phyloP scores from a whole-genome alignment of 2,888 invertebrate genomes.

The Drosophila ochracea region DNA sequence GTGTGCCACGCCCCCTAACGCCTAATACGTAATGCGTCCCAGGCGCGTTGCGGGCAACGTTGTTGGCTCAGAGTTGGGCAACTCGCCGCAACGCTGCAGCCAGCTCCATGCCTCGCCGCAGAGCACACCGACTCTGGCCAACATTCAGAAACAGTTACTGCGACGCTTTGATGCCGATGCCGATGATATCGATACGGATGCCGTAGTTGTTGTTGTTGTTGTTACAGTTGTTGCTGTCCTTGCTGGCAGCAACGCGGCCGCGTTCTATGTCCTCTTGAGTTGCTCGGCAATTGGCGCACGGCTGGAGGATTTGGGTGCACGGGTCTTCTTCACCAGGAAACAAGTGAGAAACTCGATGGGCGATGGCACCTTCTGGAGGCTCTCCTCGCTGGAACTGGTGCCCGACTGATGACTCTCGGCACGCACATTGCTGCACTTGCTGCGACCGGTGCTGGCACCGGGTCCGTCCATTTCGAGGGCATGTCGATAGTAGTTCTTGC shows the following conservation, averaged over 20 bases:
- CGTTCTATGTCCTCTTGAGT: slow-evolving; percentile 81
- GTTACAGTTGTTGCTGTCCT: slow-evolving; percentile 32
- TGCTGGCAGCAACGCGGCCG: slow-evolving; percentile 70
- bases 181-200: slow-evolving; percentile 36
- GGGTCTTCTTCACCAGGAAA: slow-evolving; percentile 83
- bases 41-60: slow-evolving; percentile 68
- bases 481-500: slow-evolving; percentile 83
- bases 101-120: slow-evolving; percentile 71
- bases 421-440: slow-evolving; percentile 63
- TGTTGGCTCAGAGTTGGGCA: slow-evolving; percentile 70
- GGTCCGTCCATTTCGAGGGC: slow-evolving; percentile 67
- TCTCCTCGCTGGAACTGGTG: slow-evolving; percentile 83
- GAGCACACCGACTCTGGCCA: slow-evolving; percentile 75
- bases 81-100: slow-evolving; percentile 73
- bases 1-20: slow-evolving; percentile 48
- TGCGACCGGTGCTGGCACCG: slow-evolving; percentile 44
- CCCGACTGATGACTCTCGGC: slow-evolving; percentile 58
- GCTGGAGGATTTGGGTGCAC: slow-evolving; percentile 66
- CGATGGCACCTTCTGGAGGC: slow-evolving; percentile 83
- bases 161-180: slow-evolving; percentile 61
- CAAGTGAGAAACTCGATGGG: slow-evolving; percentile 84
- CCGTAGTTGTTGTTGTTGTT: slow-evolving; percentile 25
- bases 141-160: slow-evolving; percentile 78
- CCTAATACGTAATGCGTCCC: slow-evolving; percentile 68
- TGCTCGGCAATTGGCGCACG: slow-evolving; percentile 49